Evolutionary conservation across 2,888 invertebrate genomes (phyloP), one percentile per base, ranked within the genome.

Genomic region (Thereva unica): DNA sequence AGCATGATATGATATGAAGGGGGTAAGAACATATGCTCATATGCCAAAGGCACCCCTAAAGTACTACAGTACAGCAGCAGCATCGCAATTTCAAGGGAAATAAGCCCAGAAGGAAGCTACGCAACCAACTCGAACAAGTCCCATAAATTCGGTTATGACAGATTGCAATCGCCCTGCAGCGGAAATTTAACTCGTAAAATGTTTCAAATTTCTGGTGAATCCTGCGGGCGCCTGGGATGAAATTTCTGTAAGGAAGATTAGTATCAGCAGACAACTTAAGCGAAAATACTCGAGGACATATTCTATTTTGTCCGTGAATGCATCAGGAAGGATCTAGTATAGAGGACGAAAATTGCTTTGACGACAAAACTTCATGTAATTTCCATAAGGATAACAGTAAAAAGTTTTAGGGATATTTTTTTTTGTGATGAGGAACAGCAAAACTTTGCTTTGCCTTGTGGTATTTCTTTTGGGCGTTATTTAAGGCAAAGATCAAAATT

Each of bases 61-160:
- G 53, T 34, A 53, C 23, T 23, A 23, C 2, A 23, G 23, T 23
- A 23, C 23, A 23, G 23, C 23, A 23, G 23, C 23, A 23, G 23
- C 23, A 23, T 23, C 23, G 23, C 23, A 23, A 23, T 23, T 23
- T 23, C 23, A 23, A 23, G 53, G 64, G 64, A 64, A 64, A 53
- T 64, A 64, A 12, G 53, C 53, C 64, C 44, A 8, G 44, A 8
- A 53, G 64, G 52, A 52, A 53, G n/a, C 6, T 9, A n/a, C 52
- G 40, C 35, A 64, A 52, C 52, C 37, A 53, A 64, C 53, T 53
- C 42, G 52, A 41, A 53, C 64, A 66, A 68, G 67, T 72, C 72
- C 68, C 72, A 73, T 73, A 73, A 72, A 73, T 73, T 71, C 72
- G 71, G 71, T 72, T 72, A 72, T 72, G 72, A 72, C 71, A 72